Base-by-base conservation (phyloP, 92 coral and sea anemone genomes). In the Bergia puertoricense region DNA sequence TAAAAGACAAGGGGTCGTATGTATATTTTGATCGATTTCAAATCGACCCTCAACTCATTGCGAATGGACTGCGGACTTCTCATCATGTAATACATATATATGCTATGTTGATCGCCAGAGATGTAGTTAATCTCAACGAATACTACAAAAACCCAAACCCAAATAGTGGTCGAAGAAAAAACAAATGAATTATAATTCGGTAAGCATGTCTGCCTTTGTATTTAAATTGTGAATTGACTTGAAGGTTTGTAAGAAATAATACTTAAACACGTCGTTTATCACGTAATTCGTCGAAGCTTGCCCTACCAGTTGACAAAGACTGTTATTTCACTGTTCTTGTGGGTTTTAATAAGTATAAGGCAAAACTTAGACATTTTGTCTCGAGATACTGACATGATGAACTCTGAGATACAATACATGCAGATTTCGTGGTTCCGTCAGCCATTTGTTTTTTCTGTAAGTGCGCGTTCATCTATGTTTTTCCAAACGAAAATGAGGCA, bases 171-270 rank as follows among this genome's bases (percentile, higher is more conserved):
- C 40, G 77, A 73, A 18, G 77, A 23, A 73, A n/a, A 73, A 73
- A 62, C 77, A 30, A 7, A 73, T 73, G 77, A 73, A 10, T 73
- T 36, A 30, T 73, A 9, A 73, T 39, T 37, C 77, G 77, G 77
- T 73, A 73, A 73, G 77, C 43, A 73, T 38, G 77, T 73, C 37
- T 73, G 43, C 41, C 74, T 30, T 73, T 73, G 77, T 37, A 10
- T 73, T 36, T 14, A 73, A 30, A 73, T 10, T 62, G 69, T 22
- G 69, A 62, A 18, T 62, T 20, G 69, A 62, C 69, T 54, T 56
- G 65, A 56, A 56, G 18, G 65, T 56, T 56, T 56, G 65, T 56
- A 7, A 10, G 65, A 15, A 56, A 2, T 30, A 30, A 30, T 56
- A 7, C 18, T 15, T 56, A 56, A 56, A 56, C 65, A 10, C 65